Evolutionary conservation across 2,113 vertebrate genomes (phyloP).

Genomic region (Pyxicephalus adspersus): DNA sequence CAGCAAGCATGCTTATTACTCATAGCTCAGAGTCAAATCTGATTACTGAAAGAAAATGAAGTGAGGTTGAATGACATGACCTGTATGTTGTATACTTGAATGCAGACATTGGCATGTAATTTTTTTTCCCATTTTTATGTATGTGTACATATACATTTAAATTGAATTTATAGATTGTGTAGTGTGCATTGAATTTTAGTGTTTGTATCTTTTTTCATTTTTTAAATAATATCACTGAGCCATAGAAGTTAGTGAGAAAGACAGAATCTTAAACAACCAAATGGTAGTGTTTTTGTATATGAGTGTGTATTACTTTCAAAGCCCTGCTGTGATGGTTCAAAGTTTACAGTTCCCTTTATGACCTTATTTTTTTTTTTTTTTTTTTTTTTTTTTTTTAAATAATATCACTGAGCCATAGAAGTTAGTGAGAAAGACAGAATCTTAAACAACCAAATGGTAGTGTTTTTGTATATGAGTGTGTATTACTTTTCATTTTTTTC

Average conservation of each 20-base stretch:
- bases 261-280: no score
- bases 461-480: no score
- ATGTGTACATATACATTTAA: neutral
- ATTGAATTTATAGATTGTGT: neutral
- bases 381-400: neutral
- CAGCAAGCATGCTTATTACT: neutral
- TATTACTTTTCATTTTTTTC: no score
- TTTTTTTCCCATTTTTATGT: neutral
- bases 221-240: neutral
- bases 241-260: no score
- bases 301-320: no score
- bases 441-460: no score
- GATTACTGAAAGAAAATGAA: neutral
- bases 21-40: neutral
- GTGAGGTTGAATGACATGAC: constrained; percentile 33
- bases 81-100: neutral
- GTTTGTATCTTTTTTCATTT: neutral
- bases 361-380: neutral
- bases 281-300: no score
- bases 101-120: neutral
- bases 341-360: no score
- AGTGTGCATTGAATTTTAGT: neutral
- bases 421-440: no score
- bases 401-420: neutral
- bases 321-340: no score